Base-by-base conservation (phyloP, 1,140 invertebrate species). In the Drosophila fuyamai region DNA sequence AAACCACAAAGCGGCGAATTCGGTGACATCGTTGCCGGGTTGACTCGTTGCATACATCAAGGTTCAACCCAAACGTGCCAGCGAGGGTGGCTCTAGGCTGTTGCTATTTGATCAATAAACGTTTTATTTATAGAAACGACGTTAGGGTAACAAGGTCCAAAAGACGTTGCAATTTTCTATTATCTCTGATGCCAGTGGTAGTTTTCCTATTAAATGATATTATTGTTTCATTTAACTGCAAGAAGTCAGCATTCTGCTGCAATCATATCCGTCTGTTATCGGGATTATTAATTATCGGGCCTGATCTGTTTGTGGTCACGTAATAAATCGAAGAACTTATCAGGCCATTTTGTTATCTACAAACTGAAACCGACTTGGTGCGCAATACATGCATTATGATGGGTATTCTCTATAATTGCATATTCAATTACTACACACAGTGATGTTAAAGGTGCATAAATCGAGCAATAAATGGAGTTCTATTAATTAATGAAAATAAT, bases 81-180 rank as follows among this genome's bases (percentile, higher is more conserved):
- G 35, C 51, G 27, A 36, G 57, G 60, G 54, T 54, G 13, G 12
- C 14, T 50, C 13, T 62, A 68, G 62, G 76, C 68, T 70, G 68
- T 82, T 77, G 79, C 74, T 82, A 82, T 82, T 82, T 82, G 79
- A 82, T 82, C 79, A 82, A 82, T 82, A 82, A 74, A 68, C 38
- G 62, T 62, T 66, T 48, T 84, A 84, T 85, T 81, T 85, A 80
- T 84, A 84, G 77, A 57, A 57, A 71, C 29, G 18, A 18, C 46
- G 23, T 13, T 35, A n/a, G 46, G 54, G 41, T 48, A 53, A 50
- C 63, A 71, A 66, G 57, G 60, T 59, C 44, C 41, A 56, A 60
- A 56, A 77, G 67, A 65, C 61, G 40, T 54, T 57, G 53, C 59
- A 75, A 40, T 12, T 54, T 16, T 40, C 27, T 0, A 13, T 36